Base-by-base conservation (phyloP, 2,888 invertebrate species). In the Melinopterus prodromus region DNA sequence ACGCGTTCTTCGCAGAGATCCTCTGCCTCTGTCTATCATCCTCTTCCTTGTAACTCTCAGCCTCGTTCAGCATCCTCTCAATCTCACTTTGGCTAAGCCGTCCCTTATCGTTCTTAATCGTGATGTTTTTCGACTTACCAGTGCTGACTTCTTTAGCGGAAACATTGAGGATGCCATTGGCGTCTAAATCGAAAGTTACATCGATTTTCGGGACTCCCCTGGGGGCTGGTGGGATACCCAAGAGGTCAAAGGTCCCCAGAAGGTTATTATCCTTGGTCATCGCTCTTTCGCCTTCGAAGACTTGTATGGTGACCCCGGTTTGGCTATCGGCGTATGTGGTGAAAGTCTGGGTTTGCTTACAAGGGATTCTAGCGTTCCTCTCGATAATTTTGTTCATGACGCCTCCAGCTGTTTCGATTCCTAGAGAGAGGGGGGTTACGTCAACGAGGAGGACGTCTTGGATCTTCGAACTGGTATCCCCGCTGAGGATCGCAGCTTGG, bases 261-360 rank as follows among this genome's bases (percentile, higher is more conserved):
- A 86, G 77, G 77, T 92, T 91, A 85, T 92, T 92, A 86, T 92
- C 91, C 84, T 91, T 91, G 9, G 92, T 92, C 91, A 92, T 91
- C 12, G 92, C 90, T 77, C 92, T 84, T 84, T 91, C 91, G 0
- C 91, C 91, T 89, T 91, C 94, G 87, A 92, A 94, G 15, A 94
- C 94, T 87, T 94, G 93, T 81, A 95, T 93, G 35, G 92, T 93
- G 72, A 95, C 95, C 0, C 92, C 94, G 0, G 94, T 92, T 88
- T 96, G 96, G 89, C 96, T 96, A 90, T 96, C 96, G 0, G 94
- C 90, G 87, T 94, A 96, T 0, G 96, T 96, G 71, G 95, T 94
- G 90, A 96, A 96, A 0, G 92, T 93, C 87, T 94, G 92, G 0
- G 92, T 90, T 87, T 94, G 93, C 86, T 94, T 94, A 90, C 93